Base-by-base conservation (phyloP, 1,140 invertebrate genomes). In the Cotesia typhae region DNA sequence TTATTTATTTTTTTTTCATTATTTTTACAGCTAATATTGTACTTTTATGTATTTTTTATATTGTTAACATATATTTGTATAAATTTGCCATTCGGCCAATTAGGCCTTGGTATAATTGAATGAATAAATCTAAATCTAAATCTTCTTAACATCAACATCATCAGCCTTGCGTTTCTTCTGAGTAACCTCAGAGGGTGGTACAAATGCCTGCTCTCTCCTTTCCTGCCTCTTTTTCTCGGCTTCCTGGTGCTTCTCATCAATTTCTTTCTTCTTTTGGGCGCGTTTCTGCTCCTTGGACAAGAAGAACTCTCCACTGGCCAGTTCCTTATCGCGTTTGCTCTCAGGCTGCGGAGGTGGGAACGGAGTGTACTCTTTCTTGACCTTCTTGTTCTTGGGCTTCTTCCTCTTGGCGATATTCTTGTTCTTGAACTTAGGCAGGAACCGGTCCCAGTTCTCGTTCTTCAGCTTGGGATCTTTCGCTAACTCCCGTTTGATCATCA, bases 401-500 rank as follows among this genome's bases (percentile, higher is more conserved):
- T 93, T 96, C 35, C 93, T 85, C 87, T 94, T 96, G 80, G 89
- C 92, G 2, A 96, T 90, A 89, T 94, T 98, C 85, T 98, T 98
- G 77, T 91, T 94, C 77, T 94, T 96, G 82, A 98, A 99, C 78
- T 97, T 97, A 1, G 98, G 98, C 71, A 99, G 84, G 86, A 99
- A 99, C 73, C 97, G 89, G 51, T 98, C 95, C 98, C 98, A 99
- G 82, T 94, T 96, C 87, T 99, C 96, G 88, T 97, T 93, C 84
- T 93, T 95, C 28, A 99, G 82, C 78, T 93, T 92, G 0, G 95
- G 93, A 89, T 99, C 95, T 84, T 96, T 98, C 71, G 93, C 92
- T 28, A 99, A 86, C 88, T 99, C 97, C 79, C 92, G 89, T 85
- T 99, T 99, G 60, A 99, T 98, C 97, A 99, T 99, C 9, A 99